Percentiles rank a stretch among this genome's conserved stretches.
These are phyloP conservation scores for Celastrina argiolus DNA, from an alignment of 2,888 invertebrate species.

Conservation along the genomic window DNA sequence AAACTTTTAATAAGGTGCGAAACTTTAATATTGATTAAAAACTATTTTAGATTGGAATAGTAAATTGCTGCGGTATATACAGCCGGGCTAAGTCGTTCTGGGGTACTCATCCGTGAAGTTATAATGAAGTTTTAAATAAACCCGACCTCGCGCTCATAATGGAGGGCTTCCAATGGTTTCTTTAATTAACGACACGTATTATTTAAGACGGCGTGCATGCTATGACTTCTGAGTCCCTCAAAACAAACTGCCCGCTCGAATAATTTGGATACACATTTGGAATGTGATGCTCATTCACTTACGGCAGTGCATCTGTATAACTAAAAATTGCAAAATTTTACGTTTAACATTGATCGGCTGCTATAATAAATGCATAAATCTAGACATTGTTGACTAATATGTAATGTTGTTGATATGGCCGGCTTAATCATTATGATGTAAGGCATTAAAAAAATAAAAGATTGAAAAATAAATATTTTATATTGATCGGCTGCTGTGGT, in stretches of 20 bases:
- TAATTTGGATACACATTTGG: background rate
- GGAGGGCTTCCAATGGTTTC: conserved; percentile 35
- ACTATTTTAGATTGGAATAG: conserved; percentile 20
- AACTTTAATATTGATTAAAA: conserved; percentile 18
- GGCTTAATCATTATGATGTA: too few relatives aligned
- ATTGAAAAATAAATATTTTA: too few relatives aligned
- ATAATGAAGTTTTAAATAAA: conserved; percentile 43
- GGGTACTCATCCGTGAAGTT: conserved; percentile 40
- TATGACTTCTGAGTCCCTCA: background rate
- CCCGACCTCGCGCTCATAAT: conserved; percentile 48
- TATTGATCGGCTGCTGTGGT: too few relatives aligned
- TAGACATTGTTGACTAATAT: too few relatives aligned
- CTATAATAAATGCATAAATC: too few relatives aligned
- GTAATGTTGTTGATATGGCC: too few relatives aligned
- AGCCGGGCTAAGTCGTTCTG: conserved; percentile 13
- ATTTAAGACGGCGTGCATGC: background rate
- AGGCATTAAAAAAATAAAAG: too few relatives aligned
- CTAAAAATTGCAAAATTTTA: too few relatives aligned
- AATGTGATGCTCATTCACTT: too few relatives aligned
- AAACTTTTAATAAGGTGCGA: conserved; percentile 8
- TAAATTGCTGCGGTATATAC: conserved; percentile 18
- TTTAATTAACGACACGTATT: conserved; percentile 23
- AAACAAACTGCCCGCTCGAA: background rate
- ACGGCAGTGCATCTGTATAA: too few relatives aligned
- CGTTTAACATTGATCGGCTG: too few relatives aligned